Evolutionary conservation across 2,888 invertebrate species (phyloP).

Genomic region (Schrankia costaestrigalis): DNA sequence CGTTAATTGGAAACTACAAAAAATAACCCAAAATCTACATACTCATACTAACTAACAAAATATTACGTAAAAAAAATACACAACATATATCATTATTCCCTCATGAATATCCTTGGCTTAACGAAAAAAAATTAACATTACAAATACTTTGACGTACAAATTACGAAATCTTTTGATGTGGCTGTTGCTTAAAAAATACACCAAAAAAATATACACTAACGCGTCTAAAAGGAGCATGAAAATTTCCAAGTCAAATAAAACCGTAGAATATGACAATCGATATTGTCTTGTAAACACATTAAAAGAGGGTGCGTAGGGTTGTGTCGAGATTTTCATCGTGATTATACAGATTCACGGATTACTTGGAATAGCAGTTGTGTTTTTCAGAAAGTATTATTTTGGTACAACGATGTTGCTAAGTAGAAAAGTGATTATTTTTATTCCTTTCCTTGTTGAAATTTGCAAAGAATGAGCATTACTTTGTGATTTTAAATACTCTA

Average conservation of each 20-base stretch:
- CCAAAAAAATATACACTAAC: conserved; percentile 48
- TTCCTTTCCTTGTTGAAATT: too few relatives aligned
- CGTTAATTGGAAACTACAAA: too few relatives aligned
- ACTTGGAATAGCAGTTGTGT: conserved; percentile 10
- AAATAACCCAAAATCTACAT: too few relatives aligned
- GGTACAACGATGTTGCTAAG: too few relatives aligned
- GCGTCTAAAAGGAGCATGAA: conserved; percentile 53
- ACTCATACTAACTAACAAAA: too few relatives aligned
- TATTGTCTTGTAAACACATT: conserved; percentile 80
- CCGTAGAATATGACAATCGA: conserved; percentile 75
- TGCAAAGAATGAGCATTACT: too few relatives aligned
- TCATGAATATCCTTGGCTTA: conserved; percentile 1
- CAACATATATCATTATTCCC: background rate
- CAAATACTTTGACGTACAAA: conserved; percentile 15
- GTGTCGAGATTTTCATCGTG: conserved; percentile 16
- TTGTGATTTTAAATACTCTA: too few relatives aligned
- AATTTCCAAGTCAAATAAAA: conserved; percentile 79
- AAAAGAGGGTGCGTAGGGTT: conserved; percentile 55
- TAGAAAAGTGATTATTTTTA: too few relatives aligned
- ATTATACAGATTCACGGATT: conserved; percentile 29
- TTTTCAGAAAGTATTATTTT: conserved; percentile 1
- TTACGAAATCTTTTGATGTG: conserved; percentile 34
- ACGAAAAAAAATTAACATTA: conserved; percentile 33
- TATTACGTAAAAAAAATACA: too few relatives aligned
- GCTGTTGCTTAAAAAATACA: conserved; percentile 36